These are phyloP conservation scores for Crotalus adamanteus DNA, from an alignment of 2,797 vertebrate genomes.

Conservation along the genomic window DNA sequence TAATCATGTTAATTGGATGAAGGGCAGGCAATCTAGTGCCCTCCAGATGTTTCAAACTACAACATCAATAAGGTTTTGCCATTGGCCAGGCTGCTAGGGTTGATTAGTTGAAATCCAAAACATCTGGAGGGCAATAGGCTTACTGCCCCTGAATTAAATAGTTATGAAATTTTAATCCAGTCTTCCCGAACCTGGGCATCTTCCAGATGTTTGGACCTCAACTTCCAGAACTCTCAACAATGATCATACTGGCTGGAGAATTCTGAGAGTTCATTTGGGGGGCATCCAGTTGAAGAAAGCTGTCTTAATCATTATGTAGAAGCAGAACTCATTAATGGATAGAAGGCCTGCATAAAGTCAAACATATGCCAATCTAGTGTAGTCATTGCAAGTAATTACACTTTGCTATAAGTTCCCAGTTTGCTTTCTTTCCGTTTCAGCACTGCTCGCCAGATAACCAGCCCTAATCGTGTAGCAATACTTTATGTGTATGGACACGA, in stretches of 20 bases:
- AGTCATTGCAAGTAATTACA: background rate
- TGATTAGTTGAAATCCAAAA: background rate
- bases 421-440: background rate
- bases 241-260: background rate
- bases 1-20: background rate
- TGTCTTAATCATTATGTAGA: background rate
- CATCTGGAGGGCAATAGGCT: background rate
- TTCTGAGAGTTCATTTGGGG: background rate
- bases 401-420: background rate
- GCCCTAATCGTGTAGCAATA: background rate
- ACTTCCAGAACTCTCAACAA: background rate
- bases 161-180: background rate
- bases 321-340: background rate
- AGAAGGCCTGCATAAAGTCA: background rate
- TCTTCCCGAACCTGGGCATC: background rate
- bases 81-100: background rate
- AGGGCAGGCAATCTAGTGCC: background rate
- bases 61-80: background rate
- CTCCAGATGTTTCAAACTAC: background rate
- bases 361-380: background rate
- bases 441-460: background rate
- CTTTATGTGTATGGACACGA: background rate
- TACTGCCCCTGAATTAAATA: background rate
- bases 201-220: background rate
- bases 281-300: background rate